Evolutionary conservation across 2,113 vertebrate genomes (phyloP), one percentile per base, ranked within the genome.

Genomic region (Blennius ocellaris): DNA sequence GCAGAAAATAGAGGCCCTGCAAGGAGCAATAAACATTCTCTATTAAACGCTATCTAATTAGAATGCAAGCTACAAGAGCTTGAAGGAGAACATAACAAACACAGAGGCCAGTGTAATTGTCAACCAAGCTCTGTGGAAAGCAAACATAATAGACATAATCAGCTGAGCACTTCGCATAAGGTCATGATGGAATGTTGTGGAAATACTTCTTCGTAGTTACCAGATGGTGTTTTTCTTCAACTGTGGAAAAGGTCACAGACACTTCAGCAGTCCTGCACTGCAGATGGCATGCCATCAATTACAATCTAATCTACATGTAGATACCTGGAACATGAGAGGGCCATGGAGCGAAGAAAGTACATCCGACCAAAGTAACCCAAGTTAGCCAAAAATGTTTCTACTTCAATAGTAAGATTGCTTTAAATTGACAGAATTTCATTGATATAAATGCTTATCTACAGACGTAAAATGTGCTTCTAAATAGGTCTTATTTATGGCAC

Each of bases 21-120:
- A 79, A 87, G 87, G 74, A 80, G 76, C 82, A 87, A 89, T 90
- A 90, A 90, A 89, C 78, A 80, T 67, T 85, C 61, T 77, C 84
- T 77, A 85, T 91, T 90, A 92, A 91, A 90, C 82, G 67, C 50
- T 49, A 59, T 69, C 82, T 89, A 90, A 93, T 93, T 90, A 86
- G 76, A 84, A 88, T 88, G 72, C 89, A 73, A 78, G 69, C 84
- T 80, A 89, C 75, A 82, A 70, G 82, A 67, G 82, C 83, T 88
- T 89, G 85, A 88, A 90, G 83, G 87, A 81, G 88, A 86, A 69
- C 78, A 82, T 52, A 85, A 86, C 86, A 85, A 89, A 89, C 62
- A 80, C 66, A 69, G 67, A 82, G 82, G 78, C 81, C 86, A 80
- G 49, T 67, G 48, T 91, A 84, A 87, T 84, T 91, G 87, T 87